Percentiles rank a stretch among this genome's conserved stretches.
These are phyloP conservation scores for Rhagium mordax DNA, from an alignment of 2,888 invertebrate species.

Conservation along the genomic window DNA sequence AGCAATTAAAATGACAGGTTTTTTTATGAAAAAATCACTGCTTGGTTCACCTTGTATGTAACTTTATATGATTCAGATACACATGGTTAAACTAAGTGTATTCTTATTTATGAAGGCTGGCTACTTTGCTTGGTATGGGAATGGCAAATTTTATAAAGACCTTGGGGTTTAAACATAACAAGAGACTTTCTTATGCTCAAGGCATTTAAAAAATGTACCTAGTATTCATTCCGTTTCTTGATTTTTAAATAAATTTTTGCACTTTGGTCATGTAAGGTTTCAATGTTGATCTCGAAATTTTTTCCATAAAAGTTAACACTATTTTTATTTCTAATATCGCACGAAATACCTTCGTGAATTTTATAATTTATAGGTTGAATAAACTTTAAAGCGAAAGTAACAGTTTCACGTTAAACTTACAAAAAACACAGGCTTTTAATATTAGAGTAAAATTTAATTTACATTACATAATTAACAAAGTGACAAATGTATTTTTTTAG, in stretches of 20 bases:
- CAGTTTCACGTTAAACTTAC: background rate
- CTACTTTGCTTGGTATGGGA: conserved; percentile 14
- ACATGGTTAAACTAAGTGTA: conserved; percentile 14
- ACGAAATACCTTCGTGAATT: too few species aligned
- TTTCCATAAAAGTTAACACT: too few species aligned
- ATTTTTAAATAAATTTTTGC: background rate
- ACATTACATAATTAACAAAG: background rate
- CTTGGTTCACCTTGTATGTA: background rate
- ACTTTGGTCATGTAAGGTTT: too few species aligned
- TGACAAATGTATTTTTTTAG: background rate
- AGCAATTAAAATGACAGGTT: background rate
- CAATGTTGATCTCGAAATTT: too few species aligned
- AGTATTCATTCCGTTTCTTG: background rate
- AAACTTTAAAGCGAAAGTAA: background rate
- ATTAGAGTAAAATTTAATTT: background rate
- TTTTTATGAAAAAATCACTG: background rate
- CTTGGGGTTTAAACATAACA: conserved; percentile 13
- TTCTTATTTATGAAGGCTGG: conserved; percentile 19
- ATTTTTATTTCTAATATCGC: too few species aligned
- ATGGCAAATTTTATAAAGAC: conserved; percentile 16
- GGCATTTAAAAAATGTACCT: conserved; percentile 10
- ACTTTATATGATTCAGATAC: conserved; percentile 18
- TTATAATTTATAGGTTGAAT: too few species aligned
- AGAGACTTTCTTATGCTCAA: background rate
- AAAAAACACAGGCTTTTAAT: background rate